Conservation (phyloP, 1,140 invertebrate species). For the Chironomus tepperi region DNA sequence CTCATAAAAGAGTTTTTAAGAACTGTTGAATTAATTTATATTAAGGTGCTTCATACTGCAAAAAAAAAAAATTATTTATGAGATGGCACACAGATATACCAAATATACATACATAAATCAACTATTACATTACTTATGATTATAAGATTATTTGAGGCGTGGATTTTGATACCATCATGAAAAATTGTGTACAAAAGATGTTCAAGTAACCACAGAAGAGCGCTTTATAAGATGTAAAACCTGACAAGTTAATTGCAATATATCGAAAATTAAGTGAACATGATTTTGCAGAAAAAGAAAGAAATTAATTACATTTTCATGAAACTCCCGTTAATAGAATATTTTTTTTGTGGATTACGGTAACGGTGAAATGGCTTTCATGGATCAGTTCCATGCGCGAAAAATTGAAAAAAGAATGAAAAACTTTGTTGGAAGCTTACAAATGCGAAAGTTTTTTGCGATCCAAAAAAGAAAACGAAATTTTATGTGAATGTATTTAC, state of each 20-base stretch:
- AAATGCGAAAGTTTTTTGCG: neutral
- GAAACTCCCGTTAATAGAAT: neutral
- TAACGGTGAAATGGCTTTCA: slow-evolving; percentile 10
- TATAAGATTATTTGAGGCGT: neutral
- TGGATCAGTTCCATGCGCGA: neutral
- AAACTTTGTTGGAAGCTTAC: neutral
- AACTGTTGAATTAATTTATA: slow-evolving; percentile 9
- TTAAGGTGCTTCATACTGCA: neutral
- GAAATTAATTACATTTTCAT: slow-evolving; percentile 15
- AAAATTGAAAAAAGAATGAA: neutral
- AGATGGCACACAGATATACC: too few species aligned
- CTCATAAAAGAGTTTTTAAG: neutral
- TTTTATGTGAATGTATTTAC: neutral
- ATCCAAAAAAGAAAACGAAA: neutral
- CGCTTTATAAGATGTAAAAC: neutral
- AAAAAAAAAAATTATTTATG: too few species aligned
- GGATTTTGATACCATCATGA: neutral
- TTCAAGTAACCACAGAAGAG: neutral
- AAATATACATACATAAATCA: too few species aligned
- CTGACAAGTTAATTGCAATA: neutral
- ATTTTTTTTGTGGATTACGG: neutral
- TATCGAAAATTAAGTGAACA: slow-evolving; percentile 2
- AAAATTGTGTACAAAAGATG: neutral
- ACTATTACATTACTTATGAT: too few species aligned
- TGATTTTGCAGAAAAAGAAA: slow-evolving; percentile 1